These are phyloP conservation scores for Argyrosomus japonicus DNA, from an alignment of 2,113 vertebrate genomes.

Conservation along the genomic window DNA sequence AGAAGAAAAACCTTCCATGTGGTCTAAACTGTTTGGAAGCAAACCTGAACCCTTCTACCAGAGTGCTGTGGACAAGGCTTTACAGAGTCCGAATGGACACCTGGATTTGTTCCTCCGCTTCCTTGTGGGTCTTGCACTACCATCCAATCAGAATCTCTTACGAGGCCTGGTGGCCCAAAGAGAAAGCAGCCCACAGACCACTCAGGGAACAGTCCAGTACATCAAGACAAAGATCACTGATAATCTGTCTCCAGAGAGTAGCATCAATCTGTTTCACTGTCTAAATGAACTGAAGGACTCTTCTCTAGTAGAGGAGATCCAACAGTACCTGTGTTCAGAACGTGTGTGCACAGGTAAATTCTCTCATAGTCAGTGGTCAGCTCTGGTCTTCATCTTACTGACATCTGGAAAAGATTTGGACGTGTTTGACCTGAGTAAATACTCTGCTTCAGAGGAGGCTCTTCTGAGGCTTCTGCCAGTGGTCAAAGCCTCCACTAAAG, in stretches of 20 bases:
- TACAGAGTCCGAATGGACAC: conserved; percentile 45
- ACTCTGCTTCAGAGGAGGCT: conserved; percentile 42
- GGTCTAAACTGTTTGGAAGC: not conserved
- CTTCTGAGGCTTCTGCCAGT: conserved; percentile 42
- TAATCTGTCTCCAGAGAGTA: conserved; percentile 26
- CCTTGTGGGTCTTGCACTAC: conserved; percentile 50
- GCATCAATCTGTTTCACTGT: conserved; percentile 59
- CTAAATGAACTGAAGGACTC: not conserved
- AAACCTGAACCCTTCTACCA: not conserved
- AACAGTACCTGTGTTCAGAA: conserved; percentile 12
- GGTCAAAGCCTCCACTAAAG: conserved; percentile 39
- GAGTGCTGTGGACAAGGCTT: conserved; percentile 26
- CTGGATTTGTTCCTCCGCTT: conserved; percentile 57
- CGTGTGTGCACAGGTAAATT: not conserved
- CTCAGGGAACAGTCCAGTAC: conserved; percentile 11
- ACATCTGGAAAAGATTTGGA: conserved; percentile 26
- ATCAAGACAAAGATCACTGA: conserved; percentile 36
- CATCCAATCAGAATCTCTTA: conserved; percentile 25
- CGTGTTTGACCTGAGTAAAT: conserved; percentile 36
- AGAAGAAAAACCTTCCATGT: not conserved
- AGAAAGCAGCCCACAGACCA: not conserved
- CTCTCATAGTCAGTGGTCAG: conserved; percentile 41
- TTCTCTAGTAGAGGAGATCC: conserved; percentile 1
- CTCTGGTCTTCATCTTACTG: conserved; percentile 42
- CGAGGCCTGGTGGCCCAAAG: conserved; percentile 5